Percentiles rank a stretch among this genome's conserved stretches.
phyloP scores from a whole-genome alignment of 2,113 vertebrate species.

The Chloebia gouldiae region DNA sequence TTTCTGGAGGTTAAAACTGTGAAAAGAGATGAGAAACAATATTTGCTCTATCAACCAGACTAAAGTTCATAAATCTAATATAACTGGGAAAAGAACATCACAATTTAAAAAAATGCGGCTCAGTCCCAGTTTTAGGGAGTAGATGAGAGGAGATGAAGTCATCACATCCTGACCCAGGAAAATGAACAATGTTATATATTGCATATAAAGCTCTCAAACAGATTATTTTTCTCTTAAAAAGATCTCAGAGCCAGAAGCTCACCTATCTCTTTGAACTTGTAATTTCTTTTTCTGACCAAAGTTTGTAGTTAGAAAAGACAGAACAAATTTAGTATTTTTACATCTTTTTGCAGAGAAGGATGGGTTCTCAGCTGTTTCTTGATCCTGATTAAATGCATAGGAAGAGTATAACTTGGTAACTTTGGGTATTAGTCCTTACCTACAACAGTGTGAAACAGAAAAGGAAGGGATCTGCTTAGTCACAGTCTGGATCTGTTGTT shows the following conservation, averaged over 20 bases:
- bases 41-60: background rate
- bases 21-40: background rate
- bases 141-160: background rate
- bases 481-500: background rate
- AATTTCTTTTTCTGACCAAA: background rate
- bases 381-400: background rate
- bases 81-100: background rate
- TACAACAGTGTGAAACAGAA: background rate
- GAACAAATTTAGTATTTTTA: background rate
- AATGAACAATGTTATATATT: background rate
- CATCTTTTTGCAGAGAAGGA: background rate
- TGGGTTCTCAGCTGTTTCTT: background rate
- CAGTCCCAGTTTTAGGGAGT: background rate
- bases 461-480: background rate
- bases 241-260: background rate
- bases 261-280: background rate
- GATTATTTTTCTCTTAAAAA: background rate
- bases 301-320: background rate
- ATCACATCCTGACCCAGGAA: background rate
- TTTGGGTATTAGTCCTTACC: background rate
- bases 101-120: background rate
- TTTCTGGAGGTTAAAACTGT: background rate
- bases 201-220: background rate
- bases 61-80: background rate
- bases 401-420: background rate